Evolutionary conservation across 2,797 vertebrate species (phyloP), one percentile per base, ranked within the genome.

Genomic region (Miichthys miiuy): DNA sequence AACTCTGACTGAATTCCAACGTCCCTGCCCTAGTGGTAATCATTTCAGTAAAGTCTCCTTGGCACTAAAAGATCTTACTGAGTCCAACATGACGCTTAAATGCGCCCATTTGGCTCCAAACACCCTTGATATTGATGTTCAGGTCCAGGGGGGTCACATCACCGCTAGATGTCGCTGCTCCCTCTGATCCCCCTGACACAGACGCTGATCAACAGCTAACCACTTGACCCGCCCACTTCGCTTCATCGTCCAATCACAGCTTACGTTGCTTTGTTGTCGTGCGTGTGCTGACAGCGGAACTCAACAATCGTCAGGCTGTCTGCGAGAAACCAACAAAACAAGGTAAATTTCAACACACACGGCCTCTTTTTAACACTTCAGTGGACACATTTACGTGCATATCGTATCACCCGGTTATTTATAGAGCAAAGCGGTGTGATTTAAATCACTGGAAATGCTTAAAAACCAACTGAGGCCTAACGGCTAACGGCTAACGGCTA

Each of bases 201-300:
- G 51, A n/a, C 20, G n/a, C 4, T 72, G 75, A 74, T 75, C 7
- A 72, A 72, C 69, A 47, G n/a, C 25, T 3, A 0, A 0, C 6
- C 3, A 0, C 1, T 34, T 30, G 66, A 62, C 13, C 88, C 91
- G 46, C 90, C 89, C 58, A 62, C 56, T 46, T 55, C 5, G 0
- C 41, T 20, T 41, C 38, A 23, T 41, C 17, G 73, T 77, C 95
- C 95, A 95, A 95, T 96, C 89, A 92, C 16, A 71, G 61, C 5
- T 9, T 47, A 85, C 90, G 91, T 89, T 85, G 58, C 62, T 86
- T 87, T 95, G 94, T 94, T 93, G 93, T 94, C 82, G 75, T 82
- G 87, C 89, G 85, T 89, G 79, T 25, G 57, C 81, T 89, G 88
- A 91, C 84, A 82, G 87, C 91, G 89, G 91, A 92, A 86, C 83